Evolutionary conservation across 2,113 vertebrate species (phyloP).

Genomic region (Spheniscus mendiculus): DNA sequence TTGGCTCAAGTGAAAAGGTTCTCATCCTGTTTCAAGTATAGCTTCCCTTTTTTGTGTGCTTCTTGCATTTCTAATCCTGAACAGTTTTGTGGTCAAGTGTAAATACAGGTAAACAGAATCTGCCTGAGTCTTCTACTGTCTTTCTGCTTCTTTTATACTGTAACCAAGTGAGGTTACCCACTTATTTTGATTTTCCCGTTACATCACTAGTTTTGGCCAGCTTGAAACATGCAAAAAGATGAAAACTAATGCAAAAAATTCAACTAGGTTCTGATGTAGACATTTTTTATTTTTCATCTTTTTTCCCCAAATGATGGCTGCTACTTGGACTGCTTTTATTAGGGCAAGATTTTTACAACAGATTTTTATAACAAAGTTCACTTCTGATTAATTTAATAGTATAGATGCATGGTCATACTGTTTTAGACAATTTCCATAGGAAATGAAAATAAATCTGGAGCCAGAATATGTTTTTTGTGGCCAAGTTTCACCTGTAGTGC

Average conservation of each 20-base stretch:
- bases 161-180: rapidly evolving
- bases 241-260: neutral
- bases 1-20: neutral
- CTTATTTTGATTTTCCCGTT: neutral
- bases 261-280: rapidly evolving
- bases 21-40: neutral
- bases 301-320: neutral
- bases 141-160: neutral
- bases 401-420: neutral
- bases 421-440: neutral
- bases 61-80: neutral
- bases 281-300: neutral
- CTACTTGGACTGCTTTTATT: neutral
- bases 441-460: neutral
- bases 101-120: neutral
- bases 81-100: neutral
- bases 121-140: neutral
- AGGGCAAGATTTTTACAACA: neutral
- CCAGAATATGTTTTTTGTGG: neutral
- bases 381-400: neutral
- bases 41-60: neutral
- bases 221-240: neutral
- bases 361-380: neutral
- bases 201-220: neutral
- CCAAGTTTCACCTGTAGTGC: neutral